A percentile compares a stretch with the other conserved stretches of the same genome.
Evolutionary conservation across 2,888 invertebrate species (phyloP).

Genomic region (Chrysopilus asiliformis): DNA sequence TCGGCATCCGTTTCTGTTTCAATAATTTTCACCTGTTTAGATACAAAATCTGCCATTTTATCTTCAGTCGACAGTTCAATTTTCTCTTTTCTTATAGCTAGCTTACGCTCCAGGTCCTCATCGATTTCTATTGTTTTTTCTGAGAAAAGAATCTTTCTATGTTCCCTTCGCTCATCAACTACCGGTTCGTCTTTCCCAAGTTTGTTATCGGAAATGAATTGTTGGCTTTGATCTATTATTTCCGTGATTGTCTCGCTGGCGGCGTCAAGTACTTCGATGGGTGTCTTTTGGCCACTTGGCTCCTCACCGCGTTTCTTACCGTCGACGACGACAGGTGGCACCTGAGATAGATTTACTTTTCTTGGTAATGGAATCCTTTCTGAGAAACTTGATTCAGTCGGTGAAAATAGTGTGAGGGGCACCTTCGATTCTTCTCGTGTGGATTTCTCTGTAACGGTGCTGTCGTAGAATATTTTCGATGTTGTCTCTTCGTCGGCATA

Average conservation of each 20-base stretch:
- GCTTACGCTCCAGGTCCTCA: constrained; percentile 13
- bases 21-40: constrained; percentile 4
- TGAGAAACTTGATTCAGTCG: neutral
- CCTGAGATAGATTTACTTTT: neutral
- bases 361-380: neutral
- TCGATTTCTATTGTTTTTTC: constrained; percentile 9
- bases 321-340: neutral
- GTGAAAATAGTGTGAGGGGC: neutral
- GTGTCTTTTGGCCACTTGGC: too few species aligned
- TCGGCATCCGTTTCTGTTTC: neutral
- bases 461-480: constrained; percentile 21
- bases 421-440: constrained; percentile 4
- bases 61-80: constrained; percentile 12
- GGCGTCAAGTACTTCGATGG: neutral
- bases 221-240: constrained; percentile 1
- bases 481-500: constrained; percentile 20
- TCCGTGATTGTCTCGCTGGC: constrained; percentile 2
- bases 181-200: neutral
- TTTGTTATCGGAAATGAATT: neutral
- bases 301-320: neutral
- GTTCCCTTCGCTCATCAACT: neutral
- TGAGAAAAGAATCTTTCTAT: constrained; percentile 3
- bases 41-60: constrained; percentile 3
- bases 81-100: constrained; percentile 15
- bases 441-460: constrained; percentile 14